Evolutionary conservation across 2,113 vertebrate genomes (phyloP).

Genomic region (Rhea americana): DNA sequence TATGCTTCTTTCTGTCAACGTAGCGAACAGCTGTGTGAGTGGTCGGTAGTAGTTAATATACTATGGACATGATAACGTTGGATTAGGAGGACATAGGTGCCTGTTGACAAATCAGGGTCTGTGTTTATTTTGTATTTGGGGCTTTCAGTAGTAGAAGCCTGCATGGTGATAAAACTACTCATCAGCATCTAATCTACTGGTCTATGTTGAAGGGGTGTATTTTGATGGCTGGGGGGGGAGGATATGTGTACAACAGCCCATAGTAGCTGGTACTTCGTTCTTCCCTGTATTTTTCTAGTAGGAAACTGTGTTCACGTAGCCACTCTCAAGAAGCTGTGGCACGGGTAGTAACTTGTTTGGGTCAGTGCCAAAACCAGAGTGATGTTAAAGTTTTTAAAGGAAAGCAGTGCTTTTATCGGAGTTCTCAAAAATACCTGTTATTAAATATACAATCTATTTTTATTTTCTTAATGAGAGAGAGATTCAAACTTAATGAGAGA

Average conservation of each 20-base stretch:
- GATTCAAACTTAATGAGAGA: background rate
- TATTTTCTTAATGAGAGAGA: background rate
- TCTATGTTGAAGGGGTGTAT: accelerated
- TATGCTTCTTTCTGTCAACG: background rate
- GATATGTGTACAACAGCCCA: background rate
- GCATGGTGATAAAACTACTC: background rate
- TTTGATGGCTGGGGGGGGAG: background rate
- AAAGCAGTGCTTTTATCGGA: background rate
- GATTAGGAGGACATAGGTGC: background rate
- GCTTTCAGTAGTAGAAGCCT: background rate
- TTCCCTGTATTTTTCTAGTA: background rate
- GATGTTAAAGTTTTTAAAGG: background rate
- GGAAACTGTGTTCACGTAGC: background rate
- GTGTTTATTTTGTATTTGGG: background rate
- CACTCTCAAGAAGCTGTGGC: accelerated
- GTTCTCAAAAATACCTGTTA: background rate
- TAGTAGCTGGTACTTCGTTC: background rate
- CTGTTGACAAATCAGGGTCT: background rate
- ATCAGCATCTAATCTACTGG: background rate
- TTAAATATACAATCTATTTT: background rate
- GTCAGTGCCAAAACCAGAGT: background rate
- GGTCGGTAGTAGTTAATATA: background rate
- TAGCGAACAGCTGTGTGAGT: background rate
- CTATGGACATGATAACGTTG: background rate
- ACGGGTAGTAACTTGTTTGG: background rate